These are phyloP conservation scores for Pelochelys cantorii DNA, from an alignment of 2,797 vertebrate species.

Conservation along the genomic window DNA sequence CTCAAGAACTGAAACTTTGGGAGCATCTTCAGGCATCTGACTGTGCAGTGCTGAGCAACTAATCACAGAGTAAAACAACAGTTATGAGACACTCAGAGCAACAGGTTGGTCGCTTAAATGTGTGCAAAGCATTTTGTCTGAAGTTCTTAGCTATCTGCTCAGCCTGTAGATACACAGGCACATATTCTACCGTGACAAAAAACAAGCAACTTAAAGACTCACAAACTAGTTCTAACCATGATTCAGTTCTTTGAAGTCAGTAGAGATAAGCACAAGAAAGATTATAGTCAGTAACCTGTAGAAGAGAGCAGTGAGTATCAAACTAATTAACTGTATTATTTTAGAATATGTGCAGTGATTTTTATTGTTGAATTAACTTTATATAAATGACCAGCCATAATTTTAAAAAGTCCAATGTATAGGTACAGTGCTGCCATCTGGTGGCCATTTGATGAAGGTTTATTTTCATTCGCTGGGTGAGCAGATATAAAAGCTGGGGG, in stretches of 20 bases:
- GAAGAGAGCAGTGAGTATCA: not conserved
- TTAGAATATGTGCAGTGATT: not conserved
- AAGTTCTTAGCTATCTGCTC: not conserved
- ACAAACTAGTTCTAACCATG: not conserved
- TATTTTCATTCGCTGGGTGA: not conserved
- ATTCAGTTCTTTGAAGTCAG: not conserved
- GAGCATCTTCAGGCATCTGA: not conserved
- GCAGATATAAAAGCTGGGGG: no score
- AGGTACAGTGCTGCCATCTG: not conserved
- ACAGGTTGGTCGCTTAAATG: not conserved
- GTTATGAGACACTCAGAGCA: not conserved
- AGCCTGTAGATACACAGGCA: not conserved
- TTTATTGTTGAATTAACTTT: no score
- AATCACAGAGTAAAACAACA: not conserved
- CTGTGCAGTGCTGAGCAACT: not conserved
- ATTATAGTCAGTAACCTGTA: not conserved
- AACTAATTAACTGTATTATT: not conserved
- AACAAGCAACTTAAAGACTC: not conserved
- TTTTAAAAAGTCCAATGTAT: not conserved
- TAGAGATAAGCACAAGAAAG: no score
- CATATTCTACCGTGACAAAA: not conserved
- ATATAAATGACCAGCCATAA: no score
- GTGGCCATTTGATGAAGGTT: not conserved
- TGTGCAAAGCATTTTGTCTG: rapidly evolving
- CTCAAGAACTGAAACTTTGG: not conserved